phyloP scores from a whole-genome alignment of 2,113 vertebrate species.

The Sapajus apella region DNA sequence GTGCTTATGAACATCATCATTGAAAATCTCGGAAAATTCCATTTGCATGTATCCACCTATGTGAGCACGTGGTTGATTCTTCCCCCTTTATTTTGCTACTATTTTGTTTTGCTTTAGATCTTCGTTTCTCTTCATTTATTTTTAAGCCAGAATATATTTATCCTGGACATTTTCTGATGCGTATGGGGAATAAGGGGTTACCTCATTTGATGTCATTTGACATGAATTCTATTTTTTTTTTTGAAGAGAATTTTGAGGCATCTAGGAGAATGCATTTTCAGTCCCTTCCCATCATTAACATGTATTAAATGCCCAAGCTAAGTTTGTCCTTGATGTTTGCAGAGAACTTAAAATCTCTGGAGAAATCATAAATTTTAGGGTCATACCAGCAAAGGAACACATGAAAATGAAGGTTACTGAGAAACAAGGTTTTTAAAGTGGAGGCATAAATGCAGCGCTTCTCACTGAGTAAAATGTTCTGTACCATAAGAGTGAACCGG shows the following conservation, averaged over 20 bases:
- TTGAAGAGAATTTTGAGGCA: neutral
- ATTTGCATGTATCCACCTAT: neutral
- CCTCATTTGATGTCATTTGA: neutral
- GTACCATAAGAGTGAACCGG: neutral
- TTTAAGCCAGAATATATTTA: neutral
- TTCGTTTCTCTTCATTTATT: neutral
- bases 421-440: neutral
- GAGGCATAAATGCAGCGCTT: neutral
- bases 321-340: neutral
- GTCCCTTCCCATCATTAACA: neutral
- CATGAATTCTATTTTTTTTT: neutral
- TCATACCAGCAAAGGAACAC: neutral
- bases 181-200: rapidly evolving
- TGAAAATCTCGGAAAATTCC: slow-evolving; percentile 9
- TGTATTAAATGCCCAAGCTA: neutral
- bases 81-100: neutral
- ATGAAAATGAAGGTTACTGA: neutral
- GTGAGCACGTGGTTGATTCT: neutral
- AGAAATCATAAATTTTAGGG: neutral
- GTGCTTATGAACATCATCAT: slow-evolving; percentile 57
- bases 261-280: neutral
- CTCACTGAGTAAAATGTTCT: neutral
- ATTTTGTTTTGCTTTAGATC: neutral
- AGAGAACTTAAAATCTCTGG: neutral
- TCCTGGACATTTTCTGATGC: neutral